phyloP scores from a whole-genome alignment of 1,140 invertebrate genomes.

The Drosophila fuyamai region DNA sequence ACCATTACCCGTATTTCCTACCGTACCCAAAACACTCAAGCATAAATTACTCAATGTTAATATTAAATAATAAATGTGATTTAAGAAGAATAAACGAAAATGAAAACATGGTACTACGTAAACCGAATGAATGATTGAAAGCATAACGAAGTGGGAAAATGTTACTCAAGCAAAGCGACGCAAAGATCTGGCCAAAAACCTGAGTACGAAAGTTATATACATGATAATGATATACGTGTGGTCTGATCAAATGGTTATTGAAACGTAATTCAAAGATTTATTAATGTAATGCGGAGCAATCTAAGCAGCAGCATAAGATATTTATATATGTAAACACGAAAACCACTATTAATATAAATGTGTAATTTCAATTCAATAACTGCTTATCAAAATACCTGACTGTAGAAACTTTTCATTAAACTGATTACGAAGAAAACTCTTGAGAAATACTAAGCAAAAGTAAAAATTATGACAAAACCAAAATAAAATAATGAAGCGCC shows the following conservation, averaged over 20 bases:
- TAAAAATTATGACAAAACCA: constrained; percentile 44
- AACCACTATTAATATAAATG: constrained; percentile 61
- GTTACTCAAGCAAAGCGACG: constrained; percentile 39
- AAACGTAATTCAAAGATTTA: constrained; percentile 59
- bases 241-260: constrained; percentile 61
- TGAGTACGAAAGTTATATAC: constrained; percentile 41
- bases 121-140: constrained; percentile 35
- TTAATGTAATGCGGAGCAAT: constrained; percentile 69
- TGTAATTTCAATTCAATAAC: constrained; percentile 77
- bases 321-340: constrained; percentile 62
- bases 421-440: constrained; percentile 36
- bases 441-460: constrained; percentile 44
- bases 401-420: constrained; percentile 78
- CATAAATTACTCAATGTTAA: constrained; percentile 82
- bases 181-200: constrained; percentile 40
- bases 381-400: constrained; percentile 82
- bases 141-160: constrained; percentile 12
- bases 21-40: constrained; percentile 61
- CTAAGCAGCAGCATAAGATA: constrained; percentile 67
- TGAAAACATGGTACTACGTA: constrained; percentile 66
- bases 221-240: constrained; percentile 43
- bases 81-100: constrained; percentile 66
- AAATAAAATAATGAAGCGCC: constrained; percentile 54
- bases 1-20: constrained; percentile 48
- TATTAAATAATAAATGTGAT: constrained; percentile 81